Base-by-base conservation (phyloP, 2,113 vertebrate genomes). In the Malurus melanocephalus region DNA sequence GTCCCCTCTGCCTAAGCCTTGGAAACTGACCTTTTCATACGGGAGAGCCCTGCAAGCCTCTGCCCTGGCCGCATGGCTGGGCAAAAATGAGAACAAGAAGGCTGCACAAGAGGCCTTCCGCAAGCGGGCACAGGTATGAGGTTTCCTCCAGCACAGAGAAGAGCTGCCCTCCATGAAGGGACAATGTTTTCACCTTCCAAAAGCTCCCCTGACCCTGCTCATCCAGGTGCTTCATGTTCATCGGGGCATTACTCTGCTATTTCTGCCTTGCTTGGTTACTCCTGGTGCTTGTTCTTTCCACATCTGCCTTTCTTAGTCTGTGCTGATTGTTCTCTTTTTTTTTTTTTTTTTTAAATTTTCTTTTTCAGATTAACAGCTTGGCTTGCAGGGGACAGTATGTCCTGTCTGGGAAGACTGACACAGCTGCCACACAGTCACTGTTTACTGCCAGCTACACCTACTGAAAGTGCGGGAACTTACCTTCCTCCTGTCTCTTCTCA, bases 21-120 rank as follows among this genome's bases (percentile, higher is more conserved):
- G 99, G 99, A 99, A 99, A 94, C 95, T 99, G 91, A 99, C 98
- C 60, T 99, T 99, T 96, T 99, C 99, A 2, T 99, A 99, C 0
- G 99, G 99, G 59, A 98, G 99, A 66, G 99, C 99, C 74, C 97
- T 99, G 19, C 99, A 99, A 95, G 99, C 99, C 57, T 99, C 99
- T 10, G 98, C 99, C n/a, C 96, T 99, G 19, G 97, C 98, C 56
- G 98, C 98, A 3, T 99, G 99, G 99, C 30, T 97, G 74, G 99
- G 99, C 76, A 99, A 99, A 89, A 81, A 85, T 0, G 98, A 93
- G 73, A 99, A 99, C 97, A 98, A 97, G 97, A 97, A 97, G 74
- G 98, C 98, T 27, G 94, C 98, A 5, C 99, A 99, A 89, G 97
- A 99, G 9, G 98, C 97, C 27, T 99, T 99, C 95, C 80, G 95